phyloP scores from a whole-genome alignment of 1,140 invertebrate species.

The Drosophila arawakana region DNA sequence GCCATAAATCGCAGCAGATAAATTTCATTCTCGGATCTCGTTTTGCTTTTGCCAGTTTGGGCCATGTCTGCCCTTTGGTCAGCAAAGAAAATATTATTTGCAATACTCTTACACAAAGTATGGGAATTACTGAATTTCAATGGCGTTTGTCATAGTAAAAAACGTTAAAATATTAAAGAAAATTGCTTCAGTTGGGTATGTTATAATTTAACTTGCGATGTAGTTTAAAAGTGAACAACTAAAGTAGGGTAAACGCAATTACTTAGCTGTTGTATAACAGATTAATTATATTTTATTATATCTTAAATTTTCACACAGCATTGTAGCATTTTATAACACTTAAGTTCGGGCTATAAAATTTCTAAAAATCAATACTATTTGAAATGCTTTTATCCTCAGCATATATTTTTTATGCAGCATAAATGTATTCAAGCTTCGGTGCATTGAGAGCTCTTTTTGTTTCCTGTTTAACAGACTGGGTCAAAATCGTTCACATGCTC shows the following conservation, averaged over 20 bases:
- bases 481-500: slow-evolving; percentile 69
- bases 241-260: too few species aligned
- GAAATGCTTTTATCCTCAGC: background rate
- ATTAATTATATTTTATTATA: too few species aligned
- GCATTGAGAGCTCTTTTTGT: background rate
- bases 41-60: slow-evolving; percentile 48
- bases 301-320: too few species aligned
- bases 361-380: background rate
- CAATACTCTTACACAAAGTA: background rate
- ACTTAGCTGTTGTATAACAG: too few species aligned
- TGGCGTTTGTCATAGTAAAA: background rate
- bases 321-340: too few species aligned
- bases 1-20: slow-evolving; percentile 77
- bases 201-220: too few species aligned
- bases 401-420: background rate
- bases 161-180: background rate
- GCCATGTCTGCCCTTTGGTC: slow-evolving; percentile 47
- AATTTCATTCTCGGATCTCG: slow-evolving; percentile 75
- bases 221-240: too few species aligned
- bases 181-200: too few species aligned
- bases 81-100: slow-evolving; percentile 65
- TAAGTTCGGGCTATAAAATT: too few species aligned
- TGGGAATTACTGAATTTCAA: background rate
- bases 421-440: slow-evolving; percentile 23
- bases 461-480: slow-evolving; percentile 38